Conservation (phyloP, 2,113 vertebrate genomes). For the Antechinus flavipes region DNA sequence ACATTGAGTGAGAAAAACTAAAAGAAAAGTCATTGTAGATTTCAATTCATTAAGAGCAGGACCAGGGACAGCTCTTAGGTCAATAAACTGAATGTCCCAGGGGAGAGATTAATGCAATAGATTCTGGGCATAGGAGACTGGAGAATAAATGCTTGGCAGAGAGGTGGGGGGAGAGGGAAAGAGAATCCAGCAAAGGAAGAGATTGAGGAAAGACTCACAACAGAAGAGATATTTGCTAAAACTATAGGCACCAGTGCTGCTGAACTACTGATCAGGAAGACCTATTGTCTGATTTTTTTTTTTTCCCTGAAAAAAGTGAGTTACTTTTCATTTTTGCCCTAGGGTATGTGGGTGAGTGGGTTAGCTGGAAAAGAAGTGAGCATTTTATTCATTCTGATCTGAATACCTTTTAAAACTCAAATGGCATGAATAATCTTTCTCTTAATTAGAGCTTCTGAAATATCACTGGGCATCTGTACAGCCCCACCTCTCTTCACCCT, state of each 20-base stretch:
- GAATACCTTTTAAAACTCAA: constrained; percentile 85
- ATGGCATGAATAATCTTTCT: constrained; percentile 84
- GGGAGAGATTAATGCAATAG: neutral
- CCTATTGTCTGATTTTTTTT: constrained; percentile 31
- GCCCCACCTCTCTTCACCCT: constrained; percentile 71
- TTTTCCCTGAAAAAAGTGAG: constrained; percentile 47
- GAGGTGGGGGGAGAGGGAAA: neutral
- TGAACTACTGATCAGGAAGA: constrained; percentile 17
- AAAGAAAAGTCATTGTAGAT: neutral
- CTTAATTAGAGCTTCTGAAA: constrained; percentile 85
- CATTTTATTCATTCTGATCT: constrained; percentile 79
- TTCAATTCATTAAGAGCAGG: neutral
- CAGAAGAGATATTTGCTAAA: constrained; percentile 38
- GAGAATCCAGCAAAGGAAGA: neutral
- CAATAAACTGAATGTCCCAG: neutral
- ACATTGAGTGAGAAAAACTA: neutral
- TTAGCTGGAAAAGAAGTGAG: constrained; percentile 56
- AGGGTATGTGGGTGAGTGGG: constrained; percentile 63
- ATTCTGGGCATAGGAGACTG: neutral
- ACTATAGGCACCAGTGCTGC: neutral
- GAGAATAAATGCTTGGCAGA: neutral
- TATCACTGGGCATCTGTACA: constrained; percentile 86
- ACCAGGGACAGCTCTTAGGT: neutral
- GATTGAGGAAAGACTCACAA: neutral
- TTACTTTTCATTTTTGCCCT: constrained; percentile 51